Conservation (phyloP, 2,113 vertebrate species). For the Heptranchias perlo region DNA sequence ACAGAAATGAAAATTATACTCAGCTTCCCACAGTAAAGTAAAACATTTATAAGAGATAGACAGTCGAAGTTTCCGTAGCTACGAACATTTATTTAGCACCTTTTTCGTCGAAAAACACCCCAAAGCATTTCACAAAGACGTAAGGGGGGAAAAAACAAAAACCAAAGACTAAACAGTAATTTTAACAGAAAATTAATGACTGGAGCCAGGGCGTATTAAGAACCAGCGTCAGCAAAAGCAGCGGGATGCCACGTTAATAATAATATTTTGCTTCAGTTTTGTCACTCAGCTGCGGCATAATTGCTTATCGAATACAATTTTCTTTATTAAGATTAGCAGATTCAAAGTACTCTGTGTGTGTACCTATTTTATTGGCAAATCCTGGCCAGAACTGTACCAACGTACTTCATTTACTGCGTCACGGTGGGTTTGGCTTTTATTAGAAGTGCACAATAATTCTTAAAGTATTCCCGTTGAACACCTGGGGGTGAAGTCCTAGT, state of each 20-base stretch:
- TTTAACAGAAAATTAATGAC: background rate
- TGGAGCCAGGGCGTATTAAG: background rate
- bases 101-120: no score
- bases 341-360: background rate
- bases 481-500: background rate
- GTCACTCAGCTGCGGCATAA: background rate
- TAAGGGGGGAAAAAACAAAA: background rate
- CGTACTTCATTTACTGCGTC: background rate
- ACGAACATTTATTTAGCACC: background rate
- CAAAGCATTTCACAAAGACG: background rate
- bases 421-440: background rate
- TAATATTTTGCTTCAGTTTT: background rate
- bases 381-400: background rate
- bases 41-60: background rate
- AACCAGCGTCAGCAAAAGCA: background rate
- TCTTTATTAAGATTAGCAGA: background rate
- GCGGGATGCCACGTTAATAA: background rate
- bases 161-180: background rate
- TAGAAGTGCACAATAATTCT: background rate
- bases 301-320: background rate
- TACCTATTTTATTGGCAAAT: background rate
- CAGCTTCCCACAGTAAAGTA: background rate
- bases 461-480: background rate
- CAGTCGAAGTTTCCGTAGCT: background rate
- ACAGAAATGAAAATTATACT: conserved; percentile 1